Conservation (phyloP, 2,797 vertebrate genomes). For the Gymnoscopelus braueri region DNA sequence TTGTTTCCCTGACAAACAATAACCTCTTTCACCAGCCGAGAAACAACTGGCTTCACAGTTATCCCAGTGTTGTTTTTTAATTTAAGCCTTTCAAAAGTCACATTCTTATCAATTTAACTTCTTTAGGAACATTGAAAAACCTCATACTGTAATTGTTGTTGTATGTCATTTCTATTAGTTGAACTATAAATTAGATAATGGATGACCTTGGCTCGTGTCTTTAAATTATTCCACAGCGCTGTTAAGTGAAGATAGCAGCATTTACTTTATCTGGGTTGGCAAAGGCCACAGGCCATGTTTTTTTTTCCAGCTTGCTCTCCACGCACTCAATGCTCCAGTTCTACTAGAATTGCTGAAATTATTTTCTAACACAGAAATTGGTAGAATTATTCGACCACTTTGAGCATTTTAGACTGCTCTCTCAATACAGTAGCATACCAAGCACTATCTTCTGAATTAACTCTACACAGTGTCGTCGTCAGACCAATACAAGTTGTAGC, state of each 20-base stretch:
- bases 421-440: too few species aligned
- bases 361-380: too few species aligned
- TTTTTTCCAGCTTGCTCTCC: slow-evolving; percentile 2
- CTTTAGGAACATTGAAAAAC: slow-evolving; percentile 33
- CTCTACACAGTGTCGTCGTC: too few species aligned
- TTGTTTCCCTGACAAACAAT: slow-evolving; percentile 59
- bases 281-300: slow-evolving; percentile 24
- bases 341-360: background rate
- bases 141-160: slow-evolving; percentile 39
- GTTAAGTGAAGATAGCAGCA: slow-evolving; percentile 28
- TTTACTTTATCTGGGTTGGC: slow-evolving; percentile 40
- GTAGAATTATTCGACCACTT: too few species aligned
- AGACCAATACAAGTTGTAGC: too few species aligned
- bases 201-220: slow-evolving; percentile 30
- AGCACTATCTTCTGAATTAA: too few species aligned
- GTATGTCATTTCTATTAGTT: slow-evolving; percentile 32
- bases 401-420: too few species aligned
- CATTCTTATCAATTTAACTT: background rate
- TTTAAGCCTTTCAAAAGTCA: slow-evolving; percentile 52
- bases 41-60: slow-evolving; percentile 34
- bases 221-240: slow-evolving; percentile 11
- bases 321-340: slow-evolving; percentile 16
- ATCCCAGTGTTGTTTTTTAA: slow-evolving; percentile 45
- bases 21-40: slow-evolving; percentile 49
- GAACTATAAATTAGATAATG: slow-evolving; percentile 59